phyloP scores from a whole-genome alignment of 1,140 invertebrate species.

The Diorhabda carinulata region DNA sequence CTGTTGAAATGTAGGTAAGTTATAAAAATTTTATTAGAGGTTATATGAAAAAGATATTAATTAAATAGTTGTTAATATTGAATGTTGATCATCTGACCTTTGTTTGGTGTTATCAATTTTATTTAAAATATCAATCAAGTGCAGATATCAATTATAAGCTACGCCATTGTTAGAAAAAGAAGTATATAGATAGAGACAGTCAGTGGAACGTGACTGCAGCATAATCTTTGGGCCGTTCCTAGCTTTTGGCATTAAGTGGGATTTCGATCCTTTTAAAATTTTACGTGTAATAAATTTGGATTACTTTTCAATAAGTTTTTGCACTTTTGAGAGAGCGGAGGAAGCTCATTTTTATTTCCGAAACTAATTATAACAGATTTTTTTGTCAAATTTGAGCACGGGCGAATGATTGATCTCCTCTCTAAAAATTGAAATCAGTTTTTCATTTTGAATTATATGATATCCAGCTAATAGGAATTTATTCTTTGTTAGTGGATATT shows the following conservation, averaged over 20 bases:
- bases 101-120: too few species aligned
- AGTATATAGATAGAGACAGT: conserved; percentile 1
- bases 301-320: conserved; percentile 26
- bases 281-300: conserved; percentile 28
- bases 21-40: too few species aligned
- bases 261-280: conserved; percentile 25
- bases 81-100: too few species aligned
- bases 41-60: too few species aligned
- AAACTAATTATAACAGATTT: conserved; percentile 3
- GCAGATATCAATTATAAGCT: too few species aligned
- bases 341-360: conserved; percentile 5
- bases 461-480: too few species aligned
- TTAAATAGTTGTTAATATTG: too few species aligned
- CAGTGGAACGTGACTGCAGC: conserved; percentile 19
- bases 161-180: background rate
- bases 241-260: conserved; percentile 20
- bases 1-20: too few species aligned
- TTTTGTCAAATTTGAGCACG: background rate
- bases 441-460: background rate
- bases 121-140: too few species aligned
- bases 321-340: background rate
- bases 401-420: background rate
- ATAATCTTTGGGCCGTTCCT: conserved; percentile 21
- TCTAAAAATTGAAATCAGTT: background rate
- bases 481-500: too few species aligned